Evolutionary conservation across 2,888 invertebrate species (phyloP), one percentile per base, ranked within the genome.

Genomic region (Ectemnius continuus): DNA sequence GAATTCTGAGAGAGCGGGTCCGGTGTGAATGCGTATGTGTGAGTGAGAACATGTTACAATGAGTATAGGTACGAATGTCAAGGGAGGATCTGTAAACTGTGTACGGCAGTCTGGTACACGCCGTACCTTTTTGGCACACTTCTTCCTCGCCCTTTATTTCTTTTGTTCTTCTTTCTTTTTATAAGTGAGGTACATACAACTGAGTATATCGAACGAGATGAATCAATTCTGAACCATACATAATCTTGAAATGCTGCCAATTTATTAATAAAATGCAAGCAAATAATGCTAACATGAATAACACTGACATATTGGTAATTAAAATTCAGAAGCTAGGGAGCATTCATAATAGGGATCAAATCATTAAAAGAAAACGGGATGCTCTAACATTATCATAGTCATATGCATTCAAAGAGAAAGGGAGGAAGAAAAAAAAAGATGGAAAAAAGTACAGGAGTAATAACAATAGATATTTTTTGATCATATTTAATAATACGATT

Each of bases 401-500:
- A 36, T 66, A 73, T 62, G 61, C 73, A 66, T 81, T 83, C 70
- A 46, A 63, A 76, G 74, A 73, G 72, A 70, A 82, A 65, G 70
- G 63, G 74, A 57, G 73, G 63, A 68, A 16, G 52, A 36, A 36
- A 36, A 36, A 36, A 11, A 1, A 11, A 36, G 36, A 36, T 36
- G 73, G 66, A 64, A 69, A 76, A 76, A 73, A 83, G 62, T 82
- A 81, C 81, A 84, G 80, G 71, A 83, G 76, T 81, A 79, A 82
- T 83, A 82, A 85, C 76, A 78, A 85, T 86, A 89, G 85, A 89
- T 89, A 88, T 89, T 89, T 89, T 90, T 89, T 83, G 87, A 89
- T 84, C 85, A 88, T 89, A 88, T 89, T 88, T 89, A 88, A 88
- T 87, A 87, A 84, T 88, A 88, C 87, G 85, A 86, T 88, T 89